A percentile compares a stretch with the other conserved stretches of the same genome.
Conservation (phyloP, 2,797 vertebrate genomes). For the Fundulus diaphanus region DNA sequence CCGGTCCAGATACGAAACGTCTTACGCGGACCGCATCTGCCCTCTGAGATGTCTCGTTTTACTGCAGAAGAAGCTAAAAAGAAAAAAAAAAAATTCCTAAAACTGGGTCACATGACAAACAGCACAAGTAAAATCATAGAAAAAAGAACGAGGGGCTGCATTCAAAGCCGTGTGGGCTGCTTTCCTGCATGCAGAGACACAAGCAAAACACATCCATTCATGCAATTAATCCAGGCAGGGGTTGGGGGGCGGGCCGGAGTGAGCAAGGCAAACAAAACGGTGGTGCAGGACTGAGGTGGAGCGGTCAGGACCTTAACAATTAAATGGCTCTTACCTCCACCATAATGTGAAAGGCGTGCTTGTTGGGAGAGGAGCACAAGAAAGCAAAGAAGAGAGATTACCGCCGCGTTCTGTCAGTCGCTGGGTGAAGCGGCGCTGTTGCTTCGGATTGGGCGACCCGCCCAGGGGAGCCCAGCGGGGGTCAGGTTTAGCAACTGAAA, state of each 20-base stretch:
- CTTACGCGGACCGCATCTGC: too few relatives aligned
- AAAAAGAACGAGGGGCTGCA: slow-evolving; percentile 50
- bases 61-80: slow-evolving; percentile 31
- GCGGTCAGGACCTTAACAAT: slow-evolving; percentile 64
- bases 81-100: too few relatives aligned
- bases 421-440: slow-evolving; percentile 79
- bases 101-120: slow-evolving; percentile 66
- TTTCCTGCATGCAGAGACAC: slow-evolving; percentile 70
- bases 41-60: slow-evolving; percentile 7
- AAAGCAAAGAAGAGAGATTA: slow-evolving; percentile 88
- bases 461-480: not conserved
- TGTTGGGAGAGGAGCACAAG: slow-evolving; percentile 81
- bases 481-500: not conserved
- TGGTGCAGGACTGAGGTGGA: slow-evolving; percentile 61
- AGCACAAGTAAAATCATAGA: slow-evolving; percentile 65
- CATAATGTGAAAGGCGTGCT: slow-evolving; percentile 99
- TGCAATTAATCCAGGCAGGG: slow-evolving; percentile 63
- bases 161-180: slow-evolving; percentile 53
- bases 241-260: slow-evolving; percentile 19
- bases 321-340: slow-evolving; percentile 97
- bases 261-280: slow-evolving; percentile 60
- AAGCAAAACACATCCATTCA: slow-evolving; percentile 67
- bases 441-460: too few relatives aligned
- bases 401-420: slow-evolving; percentile 78
- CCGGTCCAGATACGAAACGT: too few relatives aligned